Evolutionary conservation across 2,888 invertebrate genomes (phyloP).

Genomic region (Dynastes grantii): DNA sequence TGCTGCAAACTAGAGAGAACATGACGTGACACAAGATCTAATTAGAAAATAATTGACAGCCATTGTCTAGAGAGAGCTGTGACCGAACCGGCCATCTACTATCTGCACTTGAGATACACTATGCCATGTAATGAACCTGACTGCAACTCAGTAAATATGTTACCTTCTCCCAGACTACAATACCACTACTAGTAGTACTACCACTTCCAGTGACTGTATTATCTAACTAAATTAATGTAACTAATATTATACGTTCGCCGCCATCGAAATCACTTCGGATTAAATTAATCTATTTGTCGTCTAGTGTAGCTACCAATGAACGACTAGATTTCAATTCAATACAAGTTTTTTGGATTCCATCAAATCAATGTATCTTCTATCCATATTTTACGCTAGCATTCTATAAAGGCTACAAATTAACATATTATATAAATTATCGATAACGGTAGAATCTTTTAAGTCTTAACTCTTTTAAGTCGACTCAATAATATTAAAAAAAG

Average conservation of each 20-base stretch:
- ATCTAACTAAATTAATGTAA: slow-evolving; percentile 41
- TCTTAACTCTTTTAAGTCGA: too few relatives aligned
- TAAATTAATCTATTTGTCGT: slow-evolving; percentile 11
- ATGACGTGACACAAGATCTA: slow-evolving; percentile 59
- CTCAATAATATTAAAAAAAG: too few relatives aligned
- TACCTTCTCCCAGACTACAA: slow-evolving; percentile 34
- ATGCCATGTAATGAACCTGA: slow-evolving; percentile 52
- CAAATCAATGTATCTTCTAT: too few relatives aligned
- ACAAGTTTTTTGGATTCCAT: too few relatives aligned
- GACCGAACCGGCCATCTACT: slow-evolving; percentile 55
- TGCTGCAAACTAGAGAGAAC: slow-evolving; percentile 54
- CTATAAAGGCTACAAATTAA: too few relatives aligned
- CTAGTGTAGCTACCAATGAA: background rate
- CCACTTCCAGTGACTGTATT: background rate
- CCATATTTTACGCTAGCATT: too few relatives aligned
- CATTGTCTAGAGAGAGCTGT: slow-evolving; percentile 57
- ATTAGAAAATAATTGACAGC: slow-evolving; percentile 60
- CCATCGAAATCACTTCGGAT: background rate
- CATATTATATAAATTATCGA: too few relatives aligned
- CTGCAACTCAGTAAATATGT: slow-evolving; percentile 53
- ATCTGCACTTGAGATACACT: slow-evolving; percentile 52
- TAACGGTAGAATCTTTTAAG: too few relatives aligned
- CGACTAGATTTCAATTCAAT: too few relatives aligned
- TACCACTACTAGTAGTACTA: background rate
- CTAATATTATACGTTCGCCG: slow-evolving; percentile 27